phyloP scores from a whole-genome alignment of 2,113 vertebrate species.

The Menidia beryllina region DNA sequence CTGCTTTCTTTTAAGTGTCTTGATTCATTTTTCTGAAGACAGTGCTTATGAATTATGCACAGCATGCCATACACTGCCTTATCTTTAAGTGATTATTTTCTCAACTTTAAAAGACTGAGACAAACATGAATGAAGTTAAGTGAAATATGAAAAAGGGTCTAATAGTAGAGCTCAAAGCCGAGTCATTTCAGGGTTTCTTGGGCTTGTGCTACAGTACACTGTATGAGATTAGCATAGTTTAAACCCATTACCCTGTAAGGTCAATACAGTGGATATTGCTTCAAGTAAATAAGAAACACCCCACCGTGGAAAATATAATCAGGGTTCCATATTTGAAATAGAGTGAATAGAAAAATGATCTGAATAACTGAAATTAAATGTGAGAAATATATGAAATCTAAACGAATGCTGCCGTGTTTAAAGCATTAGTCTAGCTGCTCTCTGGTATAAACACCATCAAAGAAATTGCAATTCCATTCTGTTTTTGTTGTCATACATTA shows the following conservation, averaged over 20 bases:
- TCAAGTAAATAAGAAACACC: slow-evolving; percentile 20
- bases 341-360: slow-evolving; percentile 17
- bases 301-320: slow-evolving; percentile 35
- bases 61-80: slow-evolving; percentile 9
- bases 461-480: background rate
- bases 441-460: background rate
- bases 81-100: slow-evolving; percentile 36
- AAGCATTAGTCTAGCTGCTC: background rate
- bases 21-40: slow-evolving; percentile 26
- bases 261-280: slow-evolving; percentile 24
- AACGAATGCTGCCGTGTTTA: background rate
- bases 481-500: slow-evolving; percentile 28
- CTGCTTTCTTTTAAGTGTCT: slow-evolving; percentile 11
- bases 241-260: slow-evolving; percentile 9
- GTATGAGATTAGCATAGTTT: slow-evolving; percentile 49
- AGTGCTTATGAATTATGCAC: slow-evolving; percentile 39
- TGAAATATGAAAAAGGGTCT: slow-evolving; percentile 35
- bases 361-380: slow-evolving; percentile 36
- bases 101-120: slow-evolving; percentile 18
- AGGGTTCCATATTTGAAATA: slow-evolving; percentile 17
- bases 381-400: slow-evolving; percentile 19
- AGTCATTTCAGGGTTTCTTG: slow-evolving; percentile 3
- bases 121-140: slow-evolving; percentile 3
- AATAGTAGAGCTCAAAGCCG: slow-evolving; percentile 27
- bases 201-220: background rate